phyloP scores from a whole-genome alignment of 2,113 vertebrate species.

The Ondatra zibethicus region DNA sequence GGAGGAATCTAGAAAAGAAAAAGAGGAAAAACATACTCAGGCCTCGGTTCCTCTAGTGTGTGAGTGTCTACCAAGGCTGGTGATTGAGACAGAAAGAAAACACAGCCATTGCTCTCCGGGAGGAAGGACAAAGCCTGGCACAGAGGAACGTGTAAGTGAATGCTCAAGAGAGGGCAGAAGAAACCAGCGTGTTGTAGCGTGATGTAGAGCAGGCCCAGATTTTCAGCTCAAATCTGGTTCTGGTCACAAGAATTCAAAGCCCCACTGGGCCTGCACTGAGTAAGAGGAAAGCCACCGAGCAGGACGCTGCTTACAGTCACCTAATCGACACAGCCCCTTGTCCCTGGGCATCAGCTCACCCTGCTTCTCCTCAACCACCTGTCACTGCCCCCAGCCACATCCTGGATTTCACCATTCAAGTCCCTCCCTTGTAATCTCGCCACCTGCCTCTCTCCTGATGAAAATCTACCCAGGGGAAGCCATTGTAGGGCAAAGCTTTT shows the following conservation, averaged over 20 bases:
- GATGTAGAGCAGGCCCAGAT: not conserved
- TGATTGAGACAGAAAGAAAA: not conserved
- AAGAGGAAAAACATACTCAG: not conserved
- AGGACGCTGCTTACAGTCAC: not conserved
- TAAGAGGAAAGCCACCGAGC: not conserved
- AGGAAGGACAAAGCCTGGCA: not conserved
- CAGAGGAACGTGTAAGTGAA: not conserved
- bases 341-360: not conserved
- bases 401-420: not conserved
- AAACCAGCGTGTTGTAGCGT: fast-evolving
- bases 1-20: not conserved
- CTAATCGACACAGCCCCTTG: not conserved
- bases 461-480: not conserved
- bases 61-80: not conserved
- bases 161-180: not conserved
- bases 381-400: constrained; percentile 54
- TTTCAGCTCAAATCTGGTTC: not conserved
- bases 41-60: not conserved
- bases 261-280: not conserved
- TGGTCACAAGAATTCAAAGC: not conserved
- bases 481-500: not conserved
- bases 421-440: not conserved
- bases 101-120: not conserved
- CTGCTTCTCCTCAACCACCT: not conserved
- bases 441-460: not conserved